phyloP scores from a whole-genome alignment of 2,113 vertebrate species.

The Oncorhynchus gorbuscha region DNA sequence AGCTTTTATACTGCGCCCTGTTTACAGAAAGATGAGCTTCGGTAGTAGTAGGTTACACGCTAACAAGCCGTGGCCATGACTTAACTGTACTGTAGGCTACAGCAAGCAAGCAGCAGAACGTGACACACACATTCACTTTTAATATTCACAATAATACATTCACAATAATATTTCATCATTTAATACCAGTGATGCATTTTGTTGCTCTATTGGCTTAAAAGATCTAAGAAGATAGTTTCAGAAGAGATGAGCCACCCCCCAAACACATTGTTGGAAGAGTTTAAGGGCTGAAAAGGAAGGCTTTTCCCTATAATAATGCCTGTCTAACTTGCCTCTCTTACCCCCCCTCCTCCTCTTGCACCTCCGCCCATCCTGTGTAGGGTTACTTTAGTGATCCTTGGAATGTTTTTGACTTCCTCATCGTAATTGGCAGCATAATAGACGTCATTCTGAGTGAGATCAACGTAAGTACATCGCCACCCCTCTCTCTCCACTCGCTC shows the following conservation, averaged over 20 bases:
- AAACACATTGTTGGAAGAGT: too few species aligned
- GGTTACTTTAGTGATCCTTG: constrained; percentile 99
- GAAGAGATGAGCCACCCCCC: background rate
- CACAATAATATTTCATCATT: too few species aligned
- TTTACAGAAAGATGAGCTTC: too few species aligned
- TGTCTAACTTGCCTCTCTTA: constrained; percentile 98
- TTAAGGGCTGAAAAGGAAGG: background rate
- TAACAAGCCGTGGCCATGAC: too few species aligned
- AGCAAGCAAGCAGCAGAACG: too few species aligned
- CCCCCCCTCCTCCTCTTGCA: constrained; percentile 85
- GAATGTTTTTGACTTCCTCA: constrained; percentile 99
- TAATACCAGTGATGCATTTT: background rate
- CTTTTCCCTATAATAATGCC: constrained; percentile 67
- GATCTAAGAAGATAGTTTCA: background rate
- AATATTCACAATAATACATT: too few species aligned
- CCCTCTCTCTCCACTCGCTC: constrained; percentile 68
- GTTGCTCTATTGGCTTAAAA: background rate
- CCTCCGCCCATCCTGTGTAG: constrained; percentile 92
- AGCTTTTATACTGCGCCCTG: too few species aligned
- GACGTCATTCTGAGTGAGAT: constrained; percentile 99
- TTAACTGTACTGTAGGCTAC: too few species aligned
- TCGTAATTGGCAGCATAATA: constrained; percentile 99
- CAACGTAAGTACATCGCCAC: constrained; percentile 96
- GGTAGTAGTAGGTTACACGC: too few species aligned
- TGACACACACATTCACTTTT: too few species aligned